phyloP scores from a whole-genome alignment of 2,888 invertebrate species.

The Lasioglossum villosulum region DNA sequence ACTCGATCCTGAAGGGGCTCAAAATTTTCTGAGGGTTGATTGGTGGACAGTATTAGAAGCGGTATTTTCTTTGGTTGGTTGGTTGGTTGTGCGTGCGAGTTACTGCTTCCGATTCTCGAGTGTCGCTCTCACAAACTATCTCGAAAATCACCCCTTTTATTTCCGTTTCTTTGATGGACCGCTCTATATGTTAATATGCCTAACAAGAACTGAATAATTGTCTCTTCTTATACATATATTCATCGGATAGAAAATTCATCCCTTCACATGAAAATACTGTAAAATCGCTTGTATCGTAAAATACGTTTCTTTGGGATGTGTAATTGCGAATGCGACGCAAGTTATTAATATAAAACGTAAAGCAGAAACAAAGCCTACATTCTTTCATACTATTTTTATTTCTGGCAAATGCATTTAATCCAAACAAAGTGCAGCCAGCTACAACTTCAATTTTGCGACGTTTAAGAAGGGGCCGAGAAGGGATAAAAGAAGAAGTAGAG shows the following conservation, averaged over 20 bases:
- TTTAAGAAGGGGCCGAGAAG: not conserved
- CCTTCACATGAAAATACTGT: no score
- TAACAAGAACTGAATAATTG: no score
- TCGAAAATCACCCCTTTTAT: not conserved
- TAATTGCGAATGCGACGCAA: not conserved
- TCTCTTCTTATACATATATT: no score
- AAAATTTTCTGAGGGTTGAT: not conserved
- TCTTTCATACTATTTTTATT: no score
- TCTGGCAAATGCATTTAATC: not conserved
- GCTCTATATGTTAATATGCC: no score
- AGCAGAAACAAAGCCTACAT: not conserved
- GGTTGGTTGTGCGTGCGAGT: not conserved
- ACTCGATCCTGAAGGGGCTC: not conserved
- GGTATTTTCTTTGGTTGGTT: not conserved
- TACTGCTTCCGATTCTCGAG: not conserved
- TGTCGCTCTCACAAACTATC: not conserved
- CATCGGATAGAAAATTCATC: no score
- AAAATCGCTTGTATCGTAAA: not conserved
- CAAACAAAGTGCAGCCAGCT: not conserved
- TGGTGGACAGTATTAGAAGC: no score
- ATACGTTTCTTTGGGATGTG: not conserved
- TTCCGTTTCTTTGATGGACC: not conserved
- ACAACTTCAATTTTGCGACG: not conserved
- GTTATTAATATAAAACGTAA: not conserved
- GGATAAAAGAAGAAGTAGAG: no score